These are phyloP conservation scores for Lydus trimaculatus DNA, from an alignment of 2,888 invertebrate species.

Conservation along the genomic window DNA sequence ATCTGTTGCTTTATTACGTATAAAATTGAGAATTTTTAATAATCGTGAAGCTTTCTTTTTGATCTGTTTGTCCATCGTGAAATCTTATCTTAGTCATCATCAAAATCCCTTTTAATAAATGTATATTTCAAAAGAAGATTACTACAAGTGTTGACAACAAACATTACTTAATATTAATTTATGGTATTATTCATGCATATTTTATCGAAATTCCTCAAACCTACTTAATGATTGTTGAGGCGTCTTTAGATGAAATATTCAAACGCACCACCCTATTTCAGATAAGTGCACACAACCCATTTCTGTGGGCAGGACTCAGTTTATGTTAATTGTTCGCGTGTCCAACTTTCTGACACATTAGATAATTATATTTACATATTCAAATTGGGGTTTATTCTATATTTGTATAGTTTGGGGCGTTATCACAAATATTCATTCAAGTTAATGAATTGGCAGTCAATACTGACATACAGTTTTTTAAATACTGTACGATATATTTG, in stretches of 20 bases:
- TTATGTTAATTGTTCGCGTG: conserved; percentile 34
- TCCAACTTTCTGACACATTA: conserved; percentile 34
- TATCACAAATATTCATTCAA: conserved; percentile 9
- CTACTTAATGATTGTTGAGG: conserved; percentile 37
- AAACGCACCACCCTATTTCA: conserved; percentile 22
- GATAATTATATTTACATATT: conserved; percentile 37
- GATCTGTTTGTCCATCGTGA: background rate
- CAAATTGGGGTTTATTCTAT: conserved; percentile 30
- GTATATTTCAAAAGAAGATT: conserved; percentile 19
- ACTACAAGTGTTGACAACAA: conserved; percentile 28
- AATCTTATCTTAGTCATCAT: conserved; percentile 1
- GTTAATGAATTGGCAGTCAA: conserved; percentile 14
- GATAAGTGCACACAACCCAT: conserved; percentile 28
- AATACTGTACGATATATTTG: background rate
- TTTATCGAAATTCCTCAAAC: conserved; percentile 40
- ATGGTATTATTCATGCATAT: conserved; percentile 39
- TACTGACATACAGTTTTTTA: background rate
- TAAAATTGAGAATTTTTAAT: conserved; percentile 6
- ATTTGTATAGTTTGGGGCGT: background rate
- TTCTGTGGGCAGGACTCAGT: conserved; percentile 25
- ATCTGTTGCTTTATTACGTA: background rate
- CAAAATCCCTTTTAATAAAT: conserved; percentile 10
- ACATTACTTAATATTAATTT: conserved; percentile 36
- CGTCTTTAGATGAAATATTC: conserved; percentile 42
- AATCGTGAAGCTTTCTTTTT: background rate